Base-by-base conservation (phyloP, 2,797 vertebrate species). In the Pangasius macronema region DNA sequence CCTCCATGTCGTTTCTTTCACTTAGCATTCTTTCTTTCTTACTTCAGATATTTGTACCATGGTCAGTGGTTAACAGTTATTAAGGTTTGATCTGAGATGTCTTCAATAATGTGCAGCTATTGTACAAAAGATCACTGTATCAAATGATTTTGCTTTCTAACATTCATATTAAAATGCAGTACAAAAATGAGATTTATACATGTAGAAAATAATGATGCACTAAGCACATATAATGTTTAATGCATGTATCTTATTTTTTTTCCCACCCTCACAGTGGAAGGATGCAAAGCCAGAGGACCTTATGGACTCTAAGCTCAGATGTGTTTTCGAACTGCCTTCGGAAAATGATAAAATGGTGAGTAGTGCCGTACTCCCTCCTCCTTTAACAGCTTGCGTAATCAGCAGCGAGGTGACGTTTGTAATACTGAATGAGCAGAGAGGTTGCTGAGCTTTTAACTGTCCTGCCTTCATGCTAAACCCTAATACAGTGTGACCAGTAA, bases 231-330 rank as follows among this genome's bases (percentile, higher is more conserved):
- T 63, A 13, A 53, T 33, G 36, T 51, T 68, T 53, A n/a, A 61
- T 27, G 30, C 10, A 30, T 36, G 49, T 42, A 20, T 75, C 5
- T 5, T 70, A 36, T 77, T 72, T 61, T 42, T 61, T 11, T 80
- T 77, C 14, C 9, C 65, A 30, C 24, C 1, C 1, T 89, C 85
- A 22, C 93, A 97, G 97, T 97, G 97, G 97, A 97, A 97, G 94
- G 97, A 97, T 91, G 97, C 96, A 61, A 97, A 97, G 92, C 95
- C 96, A 4, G 97, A 97, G 89, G 97, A 97, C 88, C 94, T 97
- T 87, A 97, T 97, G 97, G 97, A 97, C 93, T 97, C 97, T 89
- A 97, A 97, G 93, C 95, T 97, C 94, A 96, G 97, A 95, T 97
- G 97, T 91, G 95, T 97, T 89, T 97, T 97, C 94, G 97, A 97